Percentiles rank a stretch among this genome's conserved stretches.
Evolutionary conservation across 2,888 invertebrate species (phyloP).

Genomic region (Cephus sareptanus): DNA sequence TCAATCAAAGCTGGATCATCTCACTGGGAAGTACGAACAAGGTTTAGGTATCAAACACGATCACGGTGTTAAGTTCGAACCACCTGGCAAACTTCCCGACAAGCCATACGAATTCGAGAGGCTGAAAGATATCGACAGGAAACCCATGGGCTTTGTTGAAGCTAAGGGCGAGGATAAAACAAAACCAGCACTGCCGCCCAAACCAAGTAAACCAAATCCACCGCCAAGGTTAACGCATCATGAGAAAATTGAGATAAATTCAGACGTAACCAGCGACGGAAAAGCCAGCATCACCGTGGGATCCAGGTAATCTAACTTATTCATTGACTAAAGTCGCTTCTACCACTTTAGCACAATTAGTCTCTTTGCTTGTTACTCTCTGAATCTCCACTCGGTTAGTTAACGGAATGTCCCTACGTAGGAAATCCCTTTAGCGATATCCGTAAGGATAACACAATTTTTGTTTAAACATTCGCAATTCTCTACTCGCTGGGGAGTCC

Average conservation of each 20-base stretch:
- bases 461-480: background rate
- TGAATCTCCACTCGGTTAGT: background rate
- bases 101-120: constrained; percentile 56
- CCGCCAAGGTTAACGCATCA: constrained; percentile 61
- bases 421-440: background rate
- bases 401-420: background rate
- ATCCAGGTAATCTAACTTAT: constrained; percentile 39
- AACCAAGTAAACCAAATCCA: constrained; percentile 71
- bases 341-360: background rate
- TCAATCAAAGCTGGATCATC: constrained; percentile 37
- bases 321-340: background rate
- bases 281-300: constrained; percentile 37
- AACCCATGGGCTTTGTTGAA: constrained; percentile 41
- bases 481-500: background rate
- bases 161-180: constrained; percentile 58
- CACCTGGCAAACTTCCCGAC: constrained; percentile 48
- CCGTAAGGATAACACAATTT: background rate
- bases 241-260: constrained; percentile 51
- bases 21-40: constrained; percentile 39
- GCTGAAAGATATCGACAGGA: constrained; percentile 48
- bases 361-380: background rate
- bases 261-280: constrained; percentile 41
- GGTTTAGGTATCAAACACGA: constrained; percentile 44
- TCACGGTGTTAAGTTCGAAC: constrained; percentile 52
- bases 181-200: constrained; percentile 86